Percentiles rank a stretch among this genome's conserved stretches.
phyloP scores from a whole-genome alignment of 2,888 invertebrate genomes.

The Epinotia brunnichana region DNA sequence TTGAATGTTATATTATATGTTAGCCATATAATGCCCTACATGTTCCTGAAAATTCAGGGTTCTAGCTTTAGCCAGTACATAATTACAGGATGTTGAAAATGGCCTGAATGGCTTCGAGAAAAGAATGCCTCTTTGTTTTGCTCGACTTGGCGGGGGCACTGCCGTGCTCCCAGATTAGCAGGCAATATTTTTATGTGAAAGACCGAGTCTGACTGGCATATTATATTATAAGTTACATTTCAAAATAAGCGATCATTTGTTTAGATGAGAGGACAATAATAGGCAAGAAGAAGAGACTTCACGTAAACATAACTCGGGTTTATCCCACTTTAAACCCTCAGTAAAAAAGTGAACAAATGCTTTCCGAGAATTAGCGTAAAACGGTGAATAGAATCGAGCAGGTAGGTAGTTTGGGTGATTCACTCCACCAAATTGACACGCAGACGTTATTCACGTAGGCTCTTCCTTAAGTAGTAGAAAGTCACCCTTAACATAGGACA shows the following conservation, averaged over 20 bases:
- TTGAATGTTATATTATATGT: too few relatives aligned
- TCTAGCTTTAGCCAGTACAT: too few relatives aligned
- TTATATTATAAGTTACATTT: not conserved
- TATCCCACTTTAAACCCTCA: not conserved
- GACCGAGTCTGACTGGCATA: not conserved
- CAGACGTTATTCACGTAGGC: not conserved
- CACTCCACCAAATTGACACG: not conserved
- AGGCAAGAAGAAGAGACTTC: not conserved
- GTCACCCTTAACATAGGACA: too few relatives aligned
- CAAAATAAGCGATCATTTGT: not conserved
- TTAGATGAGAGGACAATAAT: not conserved
- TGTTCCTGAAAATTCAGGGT: too few relatives aligned
- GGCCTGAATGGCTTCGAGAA: too few relatives aligned
- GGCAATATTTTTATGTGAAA: too few relatives aligned
- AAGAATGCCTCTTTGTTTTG: too few relatives aligned
- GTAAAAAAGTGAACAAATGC: not conserved
- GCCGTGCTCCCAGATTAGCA: too few relatives aligned
- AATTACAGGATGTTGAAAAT: too few relatives aligned
- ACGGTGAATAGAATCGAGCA: not conserved
- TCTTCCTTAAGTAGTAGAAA: too few relatives aligned
- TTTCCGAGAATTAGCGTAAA: not conserved
- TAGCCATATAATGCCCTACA: too few relatives aligned
- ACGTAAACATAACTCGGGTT: not conserved
- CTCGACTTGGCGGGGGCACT: too few relatives aligned
- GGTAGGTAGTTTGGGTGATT: not conserved